A percentile compares a stretch with the other conserved stretches of the same genome.
Conservation (phyloP, 2,113 vertebrate genomes). For the Bufo gargarizans region DNA sequence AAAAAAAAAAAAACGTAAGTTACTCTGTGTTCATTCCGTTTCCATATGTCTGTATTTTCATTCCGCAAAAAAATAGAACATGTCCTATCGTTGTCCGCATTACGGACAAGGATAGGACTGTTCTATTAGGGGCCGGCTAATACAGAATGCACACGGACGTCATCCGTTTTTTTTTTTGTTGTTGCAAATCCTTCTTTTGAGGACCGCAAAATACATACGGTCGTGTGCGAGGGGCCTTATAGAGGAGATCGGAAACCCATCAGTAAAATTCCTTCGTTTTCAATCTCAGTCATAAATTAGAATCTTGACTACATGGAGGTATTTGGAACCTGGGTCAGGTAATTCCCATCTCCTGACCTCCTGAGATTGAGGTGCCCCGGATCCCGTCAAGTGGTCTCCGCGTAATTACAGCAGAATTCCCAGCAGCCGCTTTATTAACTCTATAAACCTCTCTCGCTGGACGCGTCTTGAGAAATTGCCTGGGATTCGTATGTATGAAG, state of each 20-base stretch:
- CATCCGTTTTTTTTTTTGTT: too few species aligned
- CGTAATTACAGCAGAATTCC: conserved; percentile 7
- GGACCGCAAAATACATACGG: too few species aligned
- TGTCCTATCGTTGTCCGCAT: too few species aligned
- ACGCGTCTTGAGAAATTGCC: not conserved
- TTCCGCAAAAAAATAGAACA: too few species aligned
- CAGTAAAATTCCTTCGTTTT: not conserved
- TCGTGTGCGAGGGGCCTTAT: too few species aligned
- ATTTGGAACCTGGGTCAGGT: not conserved
- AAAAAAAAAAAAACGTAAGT: too few species aligned
- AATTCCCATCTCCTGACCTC: not conserved
- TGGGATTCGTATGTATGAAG: not conserved
- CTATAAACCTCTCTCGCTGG: not conserved
- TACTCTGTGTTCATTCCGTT: too few species aligned
- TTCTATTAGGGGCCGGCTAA: too few species aligned
- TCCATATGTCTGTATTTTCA: too few species aligned
- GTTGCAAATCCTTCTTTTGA: too few species aligned
- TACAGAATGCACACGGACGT: too few species aligned
- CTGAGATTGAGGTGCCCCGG: not conserved
- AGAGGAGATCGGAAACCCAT: not conserved
- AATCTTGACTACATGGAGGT: not conserved
- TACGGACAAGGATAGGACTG: too few species aligned
- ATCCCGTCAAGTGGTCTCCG: not conserved
- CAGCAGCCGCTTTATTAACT: not conserved
- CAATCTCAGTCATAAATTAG: not conserved